Conservation (phyloP, 2,797 vertebrate species). For the Salarias fasciatus region DNA sequence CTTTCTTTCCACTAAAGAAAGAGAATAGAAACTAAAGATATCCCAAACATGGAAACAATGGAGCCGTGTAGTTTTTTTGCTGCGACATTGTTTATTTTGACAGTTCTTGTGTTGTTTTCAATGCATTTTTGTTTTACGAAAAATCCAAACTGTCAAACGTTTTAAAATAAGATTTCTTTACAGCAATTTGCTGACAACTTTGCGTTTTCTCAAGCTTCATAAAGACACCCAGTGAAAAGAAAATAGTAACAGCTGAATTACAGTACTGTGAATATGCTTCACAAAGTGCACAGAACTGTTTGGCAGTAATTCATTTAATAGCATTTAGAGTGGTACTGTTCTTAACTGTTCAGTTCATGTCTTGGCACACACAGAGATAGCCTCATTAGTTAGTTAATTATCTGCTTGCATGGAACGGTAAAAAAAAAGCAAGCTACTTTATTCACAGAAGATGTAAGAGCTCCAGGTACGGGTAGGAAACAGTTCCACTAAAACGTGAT, state of each 20-base stretch:
- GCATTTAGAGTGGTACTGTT: constrained; percentile 11
- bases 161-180: too few relatives aligned
- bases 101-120: too few relatives aligned
- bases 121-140: background rate
- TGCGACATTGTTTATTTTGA: too few relatives aligned
- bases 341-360: constrained; percentile 14
- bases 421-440: constrained; percentile 20
- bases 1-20: constrained; percentile 19
- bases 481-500: constrained; percentile 55
- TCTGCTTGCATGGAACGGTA: constrained; percentile 28
- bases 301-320: constrained; percentile 22
- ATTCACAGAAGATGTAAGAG: constrained; percentile 20
- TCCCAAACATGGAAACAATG: background rate
- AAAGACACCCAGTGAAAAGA: background rate
- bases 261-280: background rate
- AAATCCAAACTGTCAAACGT: background rate
- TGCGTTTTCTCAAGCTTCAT: too few relatives aligned
- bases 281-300: constrained; percentile 4
- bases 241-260: background rate
- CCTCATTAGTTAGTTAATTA: constrained; percentile 31
- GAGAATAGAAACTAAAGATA: background rate
- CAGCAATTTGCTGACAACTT: too few relatives aligned
- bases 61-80: too few relatives aligned
- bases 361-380: constrained; percentile 3
- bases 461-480: constrained; percentile 42